Evolutionary conservation across 2,113 vertebrate species (phyloP).

Genomic region (Danionella cerebrum): DNA sequence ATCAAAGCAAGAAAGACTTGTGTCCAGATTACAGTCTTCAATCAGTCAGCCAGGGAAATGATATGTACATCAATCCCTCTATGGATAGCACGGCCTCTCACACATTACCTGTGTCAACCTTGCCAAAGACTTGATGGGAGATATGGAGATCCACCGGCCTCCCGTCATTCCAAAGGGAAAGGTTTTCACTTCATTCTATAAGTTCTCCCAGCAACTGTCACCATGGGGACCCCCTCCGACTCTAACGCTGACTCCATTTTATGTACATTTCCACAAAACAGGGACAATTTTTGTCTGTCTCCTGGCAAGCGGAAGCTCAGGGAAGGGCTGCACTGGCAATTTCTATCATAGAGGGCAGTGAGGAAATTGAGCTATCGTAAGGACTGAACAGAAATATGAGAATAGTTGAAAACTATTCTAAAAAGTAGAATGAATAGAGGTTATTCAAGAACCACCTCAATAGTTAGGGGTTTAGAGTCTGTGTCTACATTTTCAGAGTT

Average conservation of each 20-base stretch:
- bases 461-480: too few species aligned
- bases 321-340: constrained; percentile 50
- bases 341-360: constrained; percentile 37
- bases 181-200: constrained; percentile 25
- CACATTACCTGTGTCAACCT: constrained; percentile 73
- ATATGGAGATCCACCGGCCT: constrained; percentile 61
- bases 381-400: constrained; percentile 22
- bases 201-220: constrained; percentile 46
- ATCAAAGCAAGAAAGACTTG: constrained; percentile 66
- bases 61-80: constrained; percentile 71
- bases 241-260: constrained; percentile 60
- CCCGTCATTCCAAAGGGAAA: constrained; percentile 56
- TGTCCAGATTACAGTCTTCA: constrained; percentile 76
- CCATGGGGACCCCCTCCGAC: constrained; percentile 53
- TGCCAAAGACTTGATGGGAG: constrained; percentile 63
- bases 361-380: constrained; percentile 10
- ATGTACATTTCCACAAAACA: constrained; percentile 61
- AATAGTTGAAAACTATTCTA: not conserved
- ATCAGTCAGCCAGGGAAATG: constrained; percentile 73
- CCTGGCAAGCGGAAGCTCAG: constrained; percentile 24
- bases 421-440: too few species aligned
- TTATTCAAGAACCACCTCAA: too few species aligned
- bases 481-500: too few species aligned
- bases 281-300: constrained; percentile 50
- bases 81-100: constrained; percentile 45